Conservation (phyloP, 2,113 vertebrate genomes). For the Rhadina sibilatrix region DNA sequence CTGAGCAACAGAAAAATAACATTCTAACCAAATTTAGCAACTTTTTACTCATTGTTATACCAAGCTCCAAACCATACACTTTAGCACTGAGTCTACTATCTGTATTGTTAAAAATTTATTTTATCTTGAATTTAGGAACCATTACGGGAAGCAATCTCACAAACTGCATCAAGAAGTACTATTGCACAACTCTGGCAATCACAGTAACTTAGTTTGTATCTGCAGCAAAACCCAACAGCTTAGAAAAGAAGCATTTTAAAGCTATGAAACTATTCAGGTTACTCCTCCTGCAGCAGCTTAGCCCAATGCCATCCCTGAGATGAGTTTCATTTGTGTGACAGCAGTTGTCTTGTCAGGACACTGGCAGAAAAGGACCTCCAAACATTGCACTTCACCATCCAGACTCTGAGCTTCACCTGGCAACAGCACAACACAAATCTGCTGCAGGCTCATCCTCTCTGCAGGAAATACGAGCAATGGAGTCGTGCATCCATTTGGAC, state of each 20-base stretch:
- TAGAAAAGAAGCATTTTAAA: neutral
- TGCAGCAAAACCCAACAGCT: neutral
- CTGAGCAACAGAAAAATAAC: neutral
- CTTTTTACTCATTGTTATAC: neutral
- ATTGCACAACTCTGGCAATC: neutral
- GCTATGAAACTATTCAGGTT: neutral
- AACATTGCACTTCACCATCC: neutral
- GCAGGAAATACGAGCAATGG: rapidly evolving
- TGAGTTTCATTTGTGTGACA: neutral
- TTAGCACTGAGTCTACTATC: neutral
- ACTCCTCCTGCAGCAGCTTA: neutral
- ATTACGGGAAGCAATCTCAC: neutral
- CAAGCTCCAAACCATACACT: neutral
- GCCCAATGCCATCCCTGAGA: neutral
- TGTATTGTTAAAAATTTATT: neutral
- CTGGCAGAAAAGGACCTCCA: neutral
- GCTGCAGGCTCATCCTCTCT: neutral
- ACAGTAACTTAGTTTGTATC: neutral
- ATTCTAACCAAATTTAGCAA: neutral
- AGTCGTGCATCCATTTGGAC: neutral
- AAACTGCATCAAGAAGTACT: neutral
- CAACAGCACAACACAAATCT: neutral
- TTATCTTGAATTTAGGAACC: slow-evolving; percentile 4
- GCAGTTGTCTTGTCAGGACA: neutral
- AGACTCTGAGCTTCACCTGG: neutral